Base-by-base conservation (phyloP, 2,888 invertebrate genomes). In the Rhabditoides inermis region DNA sequence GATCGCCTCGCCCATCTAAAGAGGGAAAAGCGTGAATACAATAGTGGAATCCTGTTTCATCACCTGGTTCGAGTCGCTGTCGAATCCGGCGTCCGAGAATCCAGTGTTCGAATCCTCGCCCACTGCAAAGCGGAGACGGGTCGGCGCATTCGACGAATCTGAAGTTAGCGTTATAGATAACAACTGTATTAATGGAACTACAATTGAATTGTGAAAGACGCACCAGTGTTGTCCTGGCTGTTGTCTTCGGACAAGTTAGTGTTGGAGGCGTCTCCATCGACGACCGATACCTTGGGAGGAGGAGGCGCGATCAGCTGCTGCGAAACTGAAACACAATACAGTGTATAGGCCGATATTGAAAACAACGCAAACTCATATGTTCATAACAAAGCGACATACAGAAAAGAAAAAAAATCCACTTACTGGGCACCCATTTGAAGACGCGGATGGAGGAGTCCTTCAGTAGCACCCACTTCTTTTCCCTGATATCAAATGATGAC, bases 361-460 rank as follows among this genome's bases (percentile, higher is more conserved):
- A 47, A 10, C 10, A 7, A n/a, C 10, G 27, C 32, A n/a, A 45
- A 28, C 20, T 23, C 2, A 18, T 4, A 10, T 7, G 27, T 6
- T 20, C 6, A 18, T 15, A 40, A 23, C 15, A 35, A 7, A 5
- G 5, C 20, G 5, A 37, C 7, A 10, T n/a, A 7, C 22, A 18
- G 18, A n/a, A 10, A 22, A 20, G 18, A 23, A 28, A 15, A 28
- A n/a, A n/a, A n/a, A n/a, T n/a, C n/a, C n/a, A n/a, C 42, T 22
- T 35, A 69, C 69, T 65, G 48, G 95, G 95, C 40, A 98, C 94
- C 95, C 95, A 98, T 83, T 95, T 95, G 78, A 87, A 94, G 67
- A 95, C 90, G 82, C 90, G 90, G 89, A 95, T 92, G 1, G 91
- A 88, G 0, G 95, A 95, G 78, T 94, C 94, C 78, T 88, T 89